Evolutionary conservation across 2,113 vertebrate species (phyloP), one percentile per base, ranked within the genome.

Genomic region (Chrysemys picta): DNA sequence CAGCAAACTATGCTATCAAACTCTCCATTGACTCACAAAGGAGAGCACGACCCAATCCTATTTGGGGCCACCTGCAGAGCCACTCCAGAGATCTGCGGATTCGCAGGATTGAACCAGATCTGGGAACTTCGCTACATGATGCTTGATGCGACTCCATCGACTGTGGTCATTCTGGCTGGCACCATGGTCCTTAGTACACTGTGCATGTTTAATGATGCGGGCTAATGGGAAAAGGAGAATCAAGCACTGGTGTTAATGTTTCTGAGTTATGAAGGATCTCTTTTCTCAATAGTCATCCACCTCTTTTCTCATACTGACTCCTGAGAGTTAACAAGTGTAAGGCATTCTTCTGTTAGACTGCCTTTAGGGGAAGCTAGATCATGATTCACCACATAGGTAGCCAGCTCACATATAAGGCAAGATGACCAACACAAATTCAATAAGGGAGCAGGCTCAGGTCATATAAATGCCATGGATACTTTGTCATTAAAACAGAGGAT

Each of bases 361-460:
- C 80, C 93, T 62, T 90, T 35, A 72, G 93, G 89, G 91, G 87
- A 94, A 94, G 78, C 62, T 3, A 35, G 38, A 45, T 31, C 94
- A 50, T 97, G 95, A 96, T 47, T 95, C 94, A 96, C 47, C 49
- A 12, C 50, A 85, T 42, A 91, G 47, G 45, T 25, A 93, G 50
- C 29, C 21, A 65, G 84, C 10, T 85, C 47, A 88, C 56, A 72
- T 95, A 57, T 81, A 96, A 94, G 83, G 50, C 95, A 95, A 95
- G 83, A 89, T 94, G 29, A 80, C 84, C 80, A 22, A 65, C 93
- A 65, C 62, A 90, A 85, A 84, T 90, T 92, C 72, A 47, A 45
- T 5, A 72, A 84, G 49, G 35, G 85, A 87, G 92, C 93, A 92
- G 83, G 89, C 22, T 21, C 8, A 82, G 56, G 85, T 54, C 90